phyloP scores from a whole-genome alignment of 2,888 invertebrate genomes.

The Papilio elwesi region DNA sequence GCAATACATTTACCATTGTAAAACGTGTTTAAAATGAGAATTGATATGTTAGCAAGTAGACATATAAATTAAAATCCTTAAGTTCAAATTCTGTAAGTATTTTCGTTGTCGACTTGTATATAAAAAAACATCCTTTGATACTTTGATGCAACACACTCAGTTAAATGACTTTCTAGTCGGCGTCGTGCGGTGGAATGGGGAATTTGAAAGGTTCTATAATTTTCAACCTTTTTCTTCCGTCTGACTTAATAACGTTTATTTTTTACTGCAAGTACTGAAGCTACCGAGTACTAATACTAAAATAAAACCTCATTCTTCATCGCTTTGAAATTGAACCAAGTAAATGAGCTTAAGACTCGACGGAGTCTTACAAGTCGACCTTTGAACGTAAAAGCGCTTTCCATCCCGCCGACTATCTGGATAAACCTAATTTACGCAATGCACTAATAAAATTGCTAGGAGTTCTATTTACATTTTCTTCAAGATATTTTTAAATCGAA shows the following conservation, averaged over 20 bases:
- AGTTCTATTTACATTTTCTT: conserved; percentile 18
- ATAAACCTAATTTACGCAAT: conserved; percentile 4
- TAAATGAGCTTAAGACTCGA: conserved; percentile 9
- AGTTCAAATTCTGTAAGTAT: background rate
- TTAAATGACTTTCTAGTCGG: conserved; percentile 24
- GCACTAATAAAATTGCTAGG: conserved; percentile 9
- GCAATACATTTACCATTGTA: too few species aligned
- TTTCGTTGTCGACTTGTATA: conserved; percentile 6
- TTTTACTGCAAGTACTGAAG: background rate
- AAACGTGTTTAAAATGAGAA: too few species aligned
- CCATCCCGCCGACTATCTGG: background rate
- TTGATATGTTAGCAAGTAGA: background rate
- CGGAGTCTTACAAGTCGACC: background rate
- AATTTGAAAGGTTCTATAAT: conserved; percentile 20
- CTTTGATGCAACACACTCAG: conserved; percentile 28
- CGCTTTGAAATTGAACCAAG: conserved; percentile 12
- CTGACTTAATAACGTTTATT: conserved; percentile 8
- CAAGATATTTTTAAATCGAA: background rate
- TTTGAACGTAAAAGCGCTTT: background rate
- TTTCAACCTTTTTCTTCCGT: conserved; percentile 13
- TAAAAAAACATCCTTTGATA: conserved; percentile 20
- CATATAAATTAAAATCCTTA: background rate
- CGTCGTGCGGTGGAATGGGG: conserved; percentile 10
- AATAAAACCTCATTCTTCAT: conserved; percentile 2
- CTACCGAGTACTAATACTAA: background rate